Conservation (phyloP, 2,797 vertebrate species). For the Vespertilio murinus region DNA sequence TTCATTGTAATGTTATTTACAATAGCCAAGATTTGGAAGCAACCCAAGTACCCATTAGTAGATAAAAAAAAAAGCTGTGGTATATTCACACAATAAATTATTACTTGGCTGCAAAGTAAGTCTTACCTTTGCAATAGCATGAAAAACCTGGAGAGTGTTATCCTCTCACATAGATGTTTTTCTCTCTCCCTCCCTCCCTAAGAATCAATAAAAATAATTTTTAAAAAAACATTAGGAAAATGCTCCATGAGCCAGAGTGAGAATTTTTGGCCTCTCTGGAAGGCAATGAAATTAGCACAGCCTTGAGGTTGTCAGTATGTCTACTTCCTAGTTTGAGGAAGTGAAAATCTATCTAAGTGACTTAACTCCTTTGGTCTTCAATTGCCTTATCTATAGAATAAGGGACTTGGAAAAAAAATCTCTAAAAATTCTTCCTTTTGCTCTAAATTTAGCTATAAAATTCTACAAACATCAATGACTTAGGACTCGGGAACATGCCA, state of each 20-base stretch:
- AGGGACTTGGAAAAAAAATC: conserved; percentile 20
- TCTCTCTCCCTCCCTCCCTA: background rate
- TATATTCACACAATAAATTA: background rate
- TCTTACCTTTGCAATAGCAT: background rate
- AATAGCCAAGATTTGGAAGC: background rate
- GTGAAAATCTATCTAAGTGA: background rate
- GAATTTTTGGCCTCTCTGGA: background rate
- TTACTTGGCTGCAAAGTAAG: background rate
- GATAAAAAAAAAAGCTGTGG: background rate
- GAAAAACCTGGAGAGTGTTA: background rate
- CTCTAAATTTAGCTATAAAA: conserved; percentile 44
- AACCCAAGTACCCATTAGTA: background rate
- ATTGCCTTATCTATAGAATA: background rate
- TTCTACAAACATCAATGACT: background rate
- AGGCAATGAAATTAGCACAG: background rate
- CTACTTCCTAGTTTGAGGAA: background rate
- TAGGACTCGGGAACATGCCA: background rate
- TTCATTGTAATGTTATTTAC: background rate
- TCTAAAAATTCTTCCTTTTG: background rate
- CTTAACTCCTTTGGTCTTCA: conserved; percentile 24
- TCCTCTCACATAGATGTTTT: background rate
- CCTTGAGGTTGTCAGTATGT: background rate
- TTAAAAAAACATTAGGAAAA: background rate
- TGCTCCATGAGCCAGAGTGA: background rate
- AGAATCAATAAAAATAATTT: background rate